Conservation (phyloP, 1,140 invertebrate species). For the Drosophila eugracilis region DNA sequence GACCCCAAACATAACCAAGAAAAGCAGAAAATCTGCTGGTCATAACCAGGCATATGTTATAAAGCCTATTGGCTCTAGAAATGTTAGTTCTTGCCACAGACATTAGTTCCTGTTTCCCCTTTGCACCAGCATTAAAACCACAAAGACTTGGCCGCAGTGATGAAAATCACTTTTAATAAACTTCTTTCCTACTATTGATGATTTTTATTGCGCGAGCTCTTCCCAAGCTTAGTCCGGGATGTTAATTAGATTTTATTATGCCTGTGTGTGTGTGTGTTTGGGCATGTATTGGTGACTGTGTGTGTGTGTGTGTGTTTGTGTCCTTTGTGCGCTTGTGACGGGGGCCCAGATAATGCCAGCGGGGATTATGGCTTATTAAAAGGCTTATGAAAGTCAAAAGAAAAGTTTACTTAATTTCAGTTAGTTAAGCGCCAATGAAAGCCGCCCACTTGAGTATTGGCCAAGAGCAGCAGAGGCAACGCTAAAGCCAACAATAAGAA, state of each 20-base stretch:
- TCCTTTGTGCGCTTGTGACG: conserved; percentile 49
- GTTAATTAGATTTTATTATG: conserved; percentile 83
- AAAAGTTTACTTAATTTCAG: conserved; percentile 83
- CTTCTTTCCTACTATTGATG: conserved; percentile 77
- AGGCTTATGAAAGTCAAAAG: conserved; percentile 84
- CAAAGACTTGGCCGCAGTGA: conserved; percentile 39
- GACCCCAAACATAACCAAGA: not conserved
- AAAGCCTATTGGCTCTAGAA: conserved; percentile 64
- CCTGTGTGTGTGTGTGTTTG: conserved; percentile 23
- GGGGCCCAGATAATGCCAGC: conserved; percentile 58
- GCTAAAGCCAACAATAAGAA: conserved; percentile 41
- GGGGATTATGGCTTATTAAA: conserved; percentile 82
- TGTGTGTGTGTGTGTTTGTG: conserved; percentile 23
- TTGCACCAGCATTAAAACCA: conserved; percentile 18
- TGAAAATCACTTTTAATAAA: conserved; percentile 82
- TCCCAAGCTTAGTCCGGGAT: conserved; percentile 57
- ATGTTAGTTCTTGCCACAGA: conserved; percentile 20
- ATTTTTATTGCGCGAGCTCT: conserved; percentile 73
- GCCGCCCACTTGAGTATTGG: conserved; percentile 78
- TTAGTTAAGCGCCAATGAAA: conserved; percentile 81
- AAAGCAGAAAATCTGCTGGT: conserved; percentile 1
- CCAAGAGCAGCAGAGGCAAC: conserved; percentile 10
- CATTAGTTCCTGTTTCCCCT: conserved; percentile 39
- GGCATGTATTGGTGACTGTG: conserved; percentile 3
- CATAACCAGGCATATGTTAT: conserved; percentile 20